Evolutionary conservation across 2,888 invertebrate species (phyloP), one percentile per base, ranked within the genome.

Genomic region (Coremacera marginata): DNA sequence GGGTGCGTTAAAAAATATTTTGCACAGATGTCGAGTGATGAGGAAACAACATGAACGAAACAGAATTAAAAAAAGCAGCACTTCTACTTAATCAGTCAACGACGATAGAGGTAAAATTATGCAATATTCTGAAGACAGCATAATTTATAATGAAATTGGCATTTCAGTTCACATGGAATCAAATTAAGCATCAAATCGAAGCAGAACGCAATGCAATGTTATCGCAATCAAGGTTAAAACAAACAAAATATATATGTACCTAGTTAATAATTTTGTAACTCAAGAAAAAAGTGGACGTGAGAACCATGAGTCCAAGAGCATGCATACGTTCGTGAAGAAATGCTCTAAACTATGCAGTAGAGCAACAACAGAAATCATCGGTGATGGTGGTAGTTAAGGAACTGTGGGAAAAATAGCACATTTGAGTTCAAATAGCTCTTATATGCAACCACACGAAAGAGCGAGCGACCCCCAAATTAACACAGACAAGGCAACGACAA

Each of bases 1-100:
- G 75, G 79, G 75, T 78, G 77, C 63, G 70, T 37, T 75, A 63
- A 74, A 73, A 67, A 31, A 1, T 34, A 55, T 67, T 62, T 51
- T 52, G 31, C 31, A 44, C 31, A 71, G 22, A 51, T 16, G 5
- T 5, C 3, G 31, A 51, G 44, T 44, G 57, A 44, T 51, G 34
- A 14, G 74, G 37, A 31, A 55, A 22, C 19, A 31, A 34, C n/a
- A 67, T 14, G 44, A n/a, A 78, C 75, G 14, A 77, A 79, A 75
- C 44, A 71, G 70, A 52, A 34, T 34, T 52, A 14, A 31, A 65
- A 63, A 22, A 44, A 14, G 71, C 34, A 31, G 27, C 14, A 62
- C 5, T 37, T 31, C 65, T 37, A 67, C 49, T 31, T 4, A 31
- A 31, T 4, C 31, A 19, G 5, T 55, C 19, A 37, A 67, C 44